Evolutionary conservation across 2,113 vertebrate species (phyloP), one percentile per base, ranked within the genome.

Genomic region (Sprattus sprattus): DNA sequence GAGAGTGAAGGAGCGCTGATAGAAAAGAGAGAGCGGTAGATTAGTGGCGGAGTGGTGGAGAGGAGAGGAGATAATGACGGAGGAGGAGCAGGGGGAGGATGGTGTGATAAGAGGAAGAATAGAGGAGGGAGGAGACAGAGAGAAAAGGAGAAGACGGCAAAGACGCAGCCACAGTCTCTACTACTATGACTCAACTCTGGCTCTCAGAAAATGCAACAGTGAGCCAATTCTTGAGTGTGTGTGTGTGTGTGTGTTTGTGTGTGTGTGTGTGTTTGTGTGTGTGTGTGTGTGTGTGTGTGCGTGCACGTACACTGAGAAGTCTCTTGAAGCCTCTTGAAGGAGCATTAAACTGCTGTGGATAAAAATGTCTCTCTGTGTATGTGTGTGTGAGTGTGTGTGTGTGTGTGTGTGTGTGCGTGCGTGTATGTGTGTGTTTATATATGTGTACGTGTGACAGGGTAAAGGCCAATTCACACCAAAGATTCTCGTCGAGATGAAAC

Each of bases 331-430:
- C 39, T 39, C 39, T 39, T 39, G 39, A 39, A 39, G 39, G 39
- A 39, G 39, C 39, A 39, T 39, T 39, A 39, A 39, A 39, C 20
- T 57, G 0, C 15, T 57, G 16, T 57, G 54, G 4, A 25, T 50
- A 28, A 54, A 81, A 67, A 80, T 86, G 54, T 75, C 60, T 81
- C 85, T 84, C 28, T 86, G 47, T 84, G 83, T 90, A 86, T 85
- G 86, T 81, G 83, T 88, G 82, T 87, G n/a, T 81, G 81, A 75
- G 57, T 75, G 83, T 83, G 84, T 80, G 83, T 47, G 45, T 57
- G n/a, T 44, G 46, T 44, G n/a, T n/a, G 83, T 90, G 87, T 85
- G 86, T 81, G 83, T 88, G 82, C 86, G n/a, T 81, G 81, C 75
- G 57, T 75, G 83, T 83, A 81, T 80, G 83, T 47, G 45, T 57